phyloP scores from a whole-genome alignment of 2,888 invertebrate species.

The Pyrocoelia pectoralis region DNA sequence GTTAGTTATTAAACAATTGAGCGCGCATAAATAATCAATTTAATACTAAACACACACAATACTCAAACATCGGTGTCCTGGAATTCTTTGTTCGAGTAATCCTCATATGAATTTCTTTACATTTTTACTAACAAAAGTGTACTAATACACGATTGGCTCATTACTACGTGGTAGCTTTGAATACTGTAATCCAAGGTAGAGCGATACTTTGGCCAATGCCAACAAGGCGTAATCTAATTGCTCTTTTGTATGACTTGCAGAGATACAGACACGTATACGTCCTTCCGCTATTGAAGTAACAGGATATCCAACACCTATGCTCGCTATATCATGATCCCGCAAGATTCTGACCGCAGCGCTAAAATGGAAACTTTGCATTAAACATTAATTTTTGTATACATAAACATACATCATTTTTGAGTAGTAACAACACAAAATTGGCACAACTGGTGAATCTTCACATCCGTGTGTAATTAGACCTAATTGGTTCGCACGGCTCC shows the following conservation, averaged over 20 bases:
- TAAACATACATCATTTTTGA: constrained; percentile 92
- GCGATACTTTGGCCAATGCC: constrained; percentile 77
- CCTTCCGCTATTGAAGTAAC: constrained; percentile 95
- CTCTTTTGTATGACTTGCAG: constrained; percentile 93
- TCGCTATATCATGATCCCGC: constrained; percentile 80
- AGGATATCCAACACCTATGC: constrained; percentile 97
- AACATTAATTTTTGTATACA: no score
- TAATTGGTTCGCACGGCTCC: constrained; percentile 80
- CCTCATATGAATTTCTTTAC: no score
- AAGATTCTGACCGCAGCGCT: background rate
- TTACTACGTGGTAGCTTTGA: constrained; percentile 67
- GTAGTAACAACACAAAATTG: constrained; percentile 94
- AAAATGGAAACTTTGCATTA: background rate
- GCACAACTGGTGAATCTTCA: constrained; percentile 95
- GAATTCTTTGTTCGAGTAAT: no score
- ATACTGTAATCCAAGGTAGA: constrained; percentile 80
- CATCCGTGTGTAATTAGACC: constrained; percentile 94
- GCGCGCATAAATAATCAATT: no score
- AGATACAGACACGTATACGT: constrained; percentile 93
- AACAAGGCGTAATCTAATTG: constrained; percentile 85
- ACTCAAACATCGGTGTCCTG: no score
- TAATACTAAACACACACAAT: no score
- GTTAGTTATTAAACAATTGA: no score
- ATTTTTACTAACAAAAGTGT: no score
- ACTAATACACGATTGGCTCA: no score